phyloP scores from a whole-genome alignment of 2,888 invertebrate species.

The Xestoiulus laeticollis region DNA sequence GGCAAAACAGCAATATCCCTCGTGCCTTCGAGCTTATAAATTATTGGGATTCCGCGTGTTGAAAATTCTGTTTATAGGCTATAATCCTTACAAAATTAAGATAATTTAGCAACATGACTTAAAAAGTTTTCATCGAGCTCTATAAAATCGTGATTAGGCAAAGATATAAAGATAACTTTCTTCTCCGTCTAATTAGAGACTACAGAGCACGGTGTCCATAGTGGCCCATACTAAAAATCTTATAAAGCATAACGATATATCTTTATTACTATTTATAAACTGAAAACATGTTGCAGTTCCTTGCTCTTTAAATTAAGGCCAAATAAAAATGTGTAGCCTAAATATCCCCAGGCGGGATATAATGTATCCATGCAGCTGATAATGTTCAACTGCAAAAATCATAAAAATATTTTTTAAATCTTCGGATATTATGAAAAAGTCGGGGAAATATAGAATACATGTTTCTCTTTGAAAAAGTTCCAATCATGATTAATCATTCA shows the following conservation, averaged over 20 bases:
- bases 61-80: not conserved
- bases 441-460: too few relatives aligned
- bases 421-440: too few relatives aligned
- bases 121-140: conserved; percentile 7
- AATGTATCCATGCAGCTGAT: not conserved
- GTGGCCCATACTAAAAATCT: not conserved
- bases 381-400: not conserved
- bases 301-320: not conserved
- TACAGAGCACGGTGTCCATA: conserved; percentile 11
- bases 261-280: not conserved
- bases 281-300: conserved; percentile 10
- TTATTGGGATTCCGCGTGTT: not conserved
- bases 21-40: not conserved
- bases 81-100: not conserved
- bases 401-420: not conserved
- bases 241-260: not conserved
- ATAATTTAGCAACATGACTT: not conserved
- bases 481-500: too few relatives aligned
- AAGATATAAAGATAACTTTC: conserved; percentile 25
- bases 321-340: not conserved
- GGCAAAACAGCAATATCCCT: not conserved
- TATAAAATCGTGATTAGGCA: not conserved
- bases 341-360: not conserved
- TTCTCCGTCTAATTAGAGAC: not conserved
- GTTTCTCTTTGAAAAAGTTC: too few relatives aligned